Percentiles rank a stretch among this genome's conserved stretches.
These are phyloP conservation scores for Julus scandinavius DNA, from an alignment of 2,888 invertebrate genomes.

Conservation along the genomic window DNA sequence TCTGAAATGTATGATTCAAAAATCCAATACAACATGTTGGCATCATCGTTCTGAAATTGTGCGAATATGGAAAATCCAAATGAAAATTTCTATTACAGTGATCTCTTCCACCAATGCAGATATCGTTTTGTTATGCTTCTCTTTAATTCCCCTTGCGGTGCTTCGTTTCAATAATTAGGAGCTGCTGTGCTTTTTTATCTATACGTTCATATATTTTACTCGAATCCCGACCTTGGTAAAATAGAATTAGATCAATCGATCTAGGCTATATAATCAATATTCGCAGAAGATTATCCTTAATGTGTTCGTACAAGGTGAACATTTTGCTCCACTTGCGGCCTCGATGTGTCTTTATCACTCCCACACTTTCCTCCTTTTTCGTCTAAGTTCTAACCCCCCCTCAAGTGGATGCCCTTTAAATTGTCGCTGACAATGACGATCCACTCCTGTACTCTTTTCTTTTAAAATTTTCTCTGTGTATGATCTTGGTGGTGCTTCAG, in stretches of 20 bases:
- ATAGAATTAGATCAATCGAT: not conserved
- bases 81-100: too few relatives aligned
- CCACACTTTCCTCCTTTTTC: not conserved
- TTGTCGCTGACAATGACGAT: constrained; percentile 33
- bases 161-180: too few relatives aligned
- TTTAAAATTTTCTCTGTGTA: constrained; percentile 6
- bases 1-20: too few relatives aligned
- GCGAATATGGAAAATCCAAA: too few relatives aligned
- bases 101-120: too few relatives aligned
- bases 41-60: too few relatives aligned
- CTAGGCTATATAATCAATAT: not conserved
- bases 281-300: not conserved
- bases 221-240: not conserved
- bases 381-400: not conserved
- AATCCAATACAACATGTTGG: too few relatives aligned
- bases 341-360: not conserved
- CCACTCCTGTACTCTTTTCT: constrained; percentile 23
- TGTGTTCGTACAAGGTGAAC: not conserved
- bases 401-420: constrained; percentile 36
- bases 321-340: not conserved
- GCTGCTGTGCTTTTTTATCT: too few relatives aligned
- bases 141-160: too few relatives aligned
- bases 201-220: not conserved
- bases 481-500: constrained; percentile 41
- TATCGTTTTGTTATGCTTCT: too few relatives aligned